A percentile compares a stretch with the other conserved stretches of the same genome.
phyloP scores from a whole-genome alignment of 2,113 vertebrate genomes.

The Albula glossodonta region DNA sequence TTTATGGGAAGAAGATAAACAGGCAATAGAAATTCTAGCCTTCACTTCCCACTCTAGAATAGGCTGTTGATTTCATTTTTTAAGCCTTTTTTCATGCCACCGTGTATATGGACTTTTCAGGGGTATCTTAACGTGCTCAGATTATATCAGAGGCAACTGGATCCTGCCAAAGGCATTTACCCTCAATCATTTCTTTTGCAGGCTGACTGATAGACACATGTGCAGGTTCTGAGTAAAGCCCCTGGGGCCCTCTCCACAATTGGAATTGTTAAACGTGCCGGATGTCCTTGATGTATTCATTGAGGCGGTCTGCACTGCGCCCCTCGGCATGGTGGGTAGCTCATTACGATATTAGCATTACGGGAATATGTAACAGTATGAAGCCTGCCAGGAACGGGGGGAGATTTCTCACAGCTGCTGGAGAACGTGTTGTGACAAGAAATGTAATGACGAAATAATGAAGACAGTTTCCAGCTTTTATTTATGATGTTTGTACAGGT shows the following conservation, averaged over 20 bases:
- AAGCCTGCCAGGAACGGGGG: neutral
- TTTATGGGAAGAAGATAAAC: neutral
- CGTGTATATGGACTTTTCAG: neutral
- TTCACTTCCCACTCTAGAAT: neutral
- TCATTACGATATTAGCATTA: neutral
- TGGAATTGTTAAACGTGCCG: neutral
- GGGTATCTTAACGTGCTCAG: slow-evolving; percentile 5
- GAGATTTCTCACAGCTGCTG: neutral
- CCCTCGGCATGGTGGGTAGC: neutral
- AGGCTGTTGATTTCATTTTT: neutral
- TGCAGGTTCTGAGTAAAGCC: neutral
- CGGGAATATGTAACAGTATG: neutral
- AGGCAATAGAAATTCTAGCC: neutral
- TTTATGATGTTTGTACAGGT: too few species aligned
- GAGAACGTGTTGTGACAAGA: slow-evolving; percentile 12
- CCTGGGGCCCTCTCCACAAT: neutral
- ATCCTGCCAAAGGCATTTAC: neutral
- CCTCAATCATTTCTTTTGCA: neutral
- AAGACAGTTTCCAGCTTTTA: too few species aligned
- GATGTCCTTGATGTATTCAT: slow-evolving; percentile 10
- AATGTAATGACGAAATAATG: neutral
- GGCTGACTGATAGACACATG: slow-evolving; percentile 5
- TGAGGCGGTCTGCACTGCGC: neutral
- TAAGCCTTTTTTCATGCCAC: neutral
- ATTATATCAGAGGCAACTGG: slow-evolving; percentile 13